Base-by-base conservation (phyloP, 2,888 invertebrate genomes). In the Oasisia sp. region DNA sequence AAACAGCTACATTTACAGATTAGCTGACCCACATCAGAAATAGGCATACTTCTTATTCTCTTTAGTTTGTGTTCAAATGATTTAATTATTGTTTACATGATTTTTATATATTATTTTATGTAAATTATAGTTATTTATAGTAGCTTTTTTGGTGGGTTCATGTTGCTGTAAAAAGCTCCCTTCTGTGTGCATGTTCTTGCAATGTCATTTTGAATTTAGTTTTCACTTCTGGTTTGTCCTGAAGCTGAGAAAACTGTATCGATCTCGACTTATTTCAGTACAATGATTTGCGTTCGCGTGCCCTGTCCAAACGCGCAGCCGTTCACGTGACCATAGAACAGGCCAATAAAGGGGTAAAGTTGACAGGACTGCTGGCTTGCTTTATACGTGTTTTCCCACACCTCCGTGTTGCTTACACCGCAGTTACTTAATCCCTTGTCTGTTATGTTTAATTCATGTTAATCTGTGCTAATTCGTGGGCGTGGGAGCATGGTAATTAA, bases 391-490 rank as follows among this genome's bases (percentile, higher is more conserved):
- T 74, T n/a, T n/a, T 19, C n/a, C 74, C n/a, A 74, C 74, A 74
- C 74, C 74, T n/a, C 27, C 27, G n/a, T n/a, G 19, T 74, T 27
- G 74, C 74, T 74, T 74, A 27, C 74, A 74, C 74, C 74, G 74
- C 74, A 19, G n/a, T 74, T 74, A 74, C n/a, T 74, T 74, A 74
- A 74, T 74, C 74, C 74, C 74, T 27, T 74, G 74, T 74, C 74
- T 74, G 74, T 74, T 74, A 74, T 74, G 74, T 74, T 74, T 74
- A 74, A 74, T 74, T 74, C n/a, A 74, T 74, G 74, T 74, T 74
- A 74, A 74, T n/a, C 74, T 74, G 74, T 74, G 74, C 74, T 74
- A 74, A 74, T 74, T 74, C 4, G 74, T 74, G 50, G 50, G 9
- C 50, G 27, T 74, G 74, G 74, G 74, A 74, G 74, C 74, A 74